Evolutionary conservation across 2,888 invertebrate species (phyloP), one percentile per base, ranked within the genome.

Genomic region (Agriopis marginaria): DNA sequence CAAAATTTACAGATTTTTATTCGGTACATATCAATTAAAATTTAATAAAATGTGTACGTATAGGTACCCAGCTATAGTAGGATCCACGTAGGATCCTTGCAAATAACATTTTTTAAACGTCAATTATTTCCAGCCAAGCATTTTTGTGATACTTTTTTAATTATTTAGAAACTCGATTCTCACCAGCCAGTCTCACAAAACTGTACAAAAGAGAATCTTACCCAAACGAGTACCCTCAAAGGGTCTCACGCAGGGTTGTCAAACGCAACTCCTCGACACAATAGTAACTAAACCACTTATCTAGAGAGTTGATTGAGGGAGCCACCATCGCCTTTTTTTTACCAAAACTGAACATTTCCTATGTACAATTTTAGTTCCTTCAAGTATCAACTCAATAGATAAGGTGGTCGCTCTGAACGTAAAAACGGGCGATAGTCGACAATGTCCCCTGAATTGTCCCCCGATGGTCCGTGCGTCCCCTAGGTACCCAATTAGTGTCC

Each of bases 401-500:
- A 58, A 7, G 23, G 45, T 45, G 58, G 58, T 32, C 10, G 42
- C 55, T 47, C n/a, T 55, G 9, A 42, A 60, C 68, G 70, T 73
- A 71, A 74, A 71, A 69, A 56, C 63, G 62, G 68, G 70, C 64
- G 73, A 73, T 75, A 75, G 73, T 73, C 64, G 61, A 53, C 54
- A 72, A 66, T 66, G 64, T 73, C 64, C 73, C 66, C 17, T 75
- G 77, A 45, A 23, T 32, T 32, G 44, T 47, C 47, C 51, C 51
- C 44, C 53, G 62, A 51, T 45, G 63, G 66, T 74, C 66, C 74
- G 66, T n/a, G 75, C 77, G 82, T 83, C 80, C 87, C 85, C 84
- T 82, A 86, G 87, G 86, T 85, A 86, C 86, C 90, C 91, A 91
- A 91, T 91, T 90, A 91, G 87, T 79, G 75, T 65, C 73, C 74